phyloP scores from a whole-genome alignment of 1,140 invertebrate species.

The Hirudo medicinalis region DNA sequence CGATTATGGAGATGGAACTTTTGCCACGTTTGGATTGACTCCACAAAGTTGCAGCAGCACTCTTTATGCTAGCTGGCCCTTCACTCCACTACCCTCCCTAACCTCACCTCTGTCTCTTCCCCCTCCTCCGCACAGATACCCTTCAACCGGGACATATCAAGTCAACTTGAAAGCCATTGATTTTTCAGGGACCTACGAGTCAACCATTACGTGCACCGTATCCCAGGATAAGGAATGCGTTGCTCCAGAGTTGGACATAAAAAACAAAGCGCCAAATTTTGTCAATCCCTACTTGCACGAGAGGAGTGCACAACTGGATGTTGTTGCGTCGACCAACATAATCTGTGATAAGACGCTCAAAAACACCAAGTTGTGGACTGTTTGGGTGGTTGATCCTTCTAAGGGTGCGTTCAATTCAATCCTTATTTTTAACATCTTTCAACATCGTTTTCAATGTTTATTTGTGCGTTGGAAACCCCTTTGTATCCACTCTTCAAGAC shows the following conservation, averaged over 20 bases:
- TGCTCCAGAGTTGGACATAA: slow-evolving; percentile 33
- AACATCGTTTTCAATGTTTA: too few species aligned
- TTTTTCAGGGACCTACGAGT: slow-evolving; percentile 1
- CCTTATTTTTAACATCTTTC: too few species aligned
- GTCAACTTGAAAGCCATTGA: slow-evolving; percentile 32
- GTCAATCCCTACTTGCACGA: slow-evolving; percentile 25
- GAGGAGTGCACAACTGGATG: slow-evolving; percentile 25
- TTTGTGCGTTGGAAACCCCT: too few species aligned
- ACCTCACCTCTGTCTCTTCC: not conserved
- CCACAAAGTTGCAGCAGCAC: not conserved
- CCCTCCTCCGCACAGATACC: not conserved
- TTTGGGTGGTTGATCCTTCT: slow-evolving; percentile 25
- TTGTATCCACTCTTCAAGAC: too few species aligned
- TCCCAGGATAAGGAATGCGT: slow-evolving; percentile 30
- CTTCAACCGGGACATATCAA: slow-evolving; percentile 28
- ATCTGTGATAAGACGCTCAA: slow-evolving; percentile 28
- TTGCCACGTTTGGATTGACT: slow-evolving; percentile 21
- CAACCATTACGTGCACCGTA: slow-evolving; percentile 20
- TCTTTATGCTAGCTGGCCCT: not conserved
- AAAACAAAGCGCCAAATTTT: slow-evolving; percentile 26
- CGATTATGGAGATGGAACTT: slow-evolving; percentile 32
- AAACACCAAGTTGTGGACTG: slow-evolving; percentile 30
- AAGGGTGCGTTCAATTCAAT: slow-evolving; percentile 16
- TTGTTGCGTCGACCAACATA: slow-evolving; percentile 30
- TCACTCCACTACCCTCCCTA: not conserved